Evolutionary conservation across 1,140 invertebrate species (phyloP).

Genomic region (Macrobrachium nipponense): DNA sequence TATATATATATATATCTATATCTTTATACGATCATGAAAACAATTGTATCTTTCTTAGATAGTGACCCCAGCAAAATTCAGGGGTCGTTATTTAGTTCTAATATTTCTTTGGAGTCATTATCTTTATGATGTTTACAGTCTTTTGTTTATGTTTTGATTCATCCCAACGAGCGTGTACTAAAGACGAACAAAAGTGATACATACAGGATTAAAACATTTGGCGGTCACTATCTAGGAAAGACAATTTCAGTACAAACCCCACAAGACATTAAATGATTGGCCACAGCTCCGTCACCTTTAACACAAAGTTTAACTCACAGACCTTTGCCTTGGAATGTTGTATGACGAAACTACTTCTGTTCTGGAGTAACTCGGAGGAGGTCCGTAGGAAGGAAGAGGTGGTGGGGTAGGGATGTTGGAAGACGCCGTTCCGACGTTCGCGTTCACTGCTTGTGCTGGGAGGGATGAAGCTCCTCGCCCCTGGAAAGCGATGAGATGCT

Average conservation of each 20-base stretch:
- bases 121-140: too few relatives aligned
- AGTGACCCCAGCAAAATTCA: too few relatives aligned
- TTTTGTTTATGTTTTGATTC: too few relatives aligned
- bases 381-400: conserved; percentile 29
- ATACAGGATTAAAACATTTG: too few relatives aligned
- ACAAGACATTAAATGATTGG: not conserved
- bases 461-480: not conserved
- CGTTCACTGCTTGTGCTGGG: conserved; percentile 41
- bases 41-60: too few relatives aligned
- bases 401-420: conserved; percentile 17
- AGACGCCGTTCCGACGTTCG: not conserved
- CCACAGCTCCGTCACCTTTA: not conserved
- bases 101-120: too few relatives aligned
- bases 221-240: too few relatives aligned
- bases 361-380: conserved; percentile 42
- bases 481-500: not conserved
- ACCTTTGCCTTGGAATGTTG: conserved; percentile 53
- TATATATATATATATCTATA: conserved; percentile 13
- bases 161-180: too few relatives aligned
- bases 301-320: not conserved
- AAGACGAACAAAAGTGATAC: too few relatives aligned
- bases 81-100: too few relatives aligned
- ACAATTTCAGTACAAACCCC: not conserved
- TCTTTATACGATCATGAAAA: not conserved
- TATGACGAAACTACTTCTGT: conserved; percentile 16